Conservation (phyloP, 2,797 vertebrate species). For the Oryzias dopingdopingensis region DNA sequence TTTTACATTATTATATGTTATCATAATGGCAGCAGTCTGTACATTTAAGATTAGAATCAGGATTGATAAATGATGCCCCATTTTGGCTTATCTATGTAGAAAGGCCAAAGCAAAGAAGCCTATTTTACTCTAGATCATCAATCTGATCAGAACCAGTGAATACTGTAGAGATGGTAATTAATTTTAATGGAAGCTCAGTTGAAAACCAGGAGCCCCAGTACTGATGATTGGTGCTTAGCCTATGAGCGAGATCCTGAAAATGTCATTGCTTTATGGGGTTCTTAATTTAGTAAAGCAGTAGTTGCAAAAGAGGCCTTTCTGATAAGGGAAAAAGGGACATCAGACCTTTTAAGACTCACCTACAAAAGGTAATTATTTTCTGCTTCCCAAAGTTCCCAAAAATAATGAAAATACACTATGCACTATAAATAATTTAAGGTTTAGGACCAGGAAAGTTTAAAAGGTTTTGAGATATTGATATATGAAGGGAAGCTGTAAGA, state of each 20-base stretch:
- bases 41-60: slow-evolving; percentile 50
- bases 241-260: slow-evolving; percentile 65
- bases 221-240: slow-evolving; percentile 58
- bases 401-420: neutral
- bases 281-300: slow-evolving; percentile 70
- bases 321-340: slow-evolving; percentile 45
- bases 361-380: slow-evolving; percentile 29
- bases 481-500: slow-evolving; percentile 61
- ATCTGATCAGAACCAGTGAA: slow-evolving; percentile 52
- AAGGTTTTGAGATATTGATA: slow-evolving; percentile 39
- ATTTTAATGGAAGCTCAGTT: slow-evolving; percentile 58
- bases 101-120: slow-evolving; percentile 65
- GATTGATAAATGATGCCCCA: slow-evolving; percentile 56
- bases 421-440: too few species aligned
- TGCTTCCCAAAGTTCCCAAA: neutral
- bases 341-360: slow-evolving; percentile 40
- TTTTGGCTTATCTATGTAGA: slow-evolving; percentile 60
- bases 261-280: slow-evolving; percentile 62
- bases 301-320: slow-evolving; percentile 48
- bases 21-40: slow-evolving; percentile 39
- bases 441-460: too few species aligned
- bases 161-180: slow-evolving; percentile 64
- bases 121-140: slow-evolving; percentile 62
- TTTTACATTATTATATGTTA: neutral
- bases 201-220: slow-evolving; percentile 46